Conservation (phyloP, 2,888 invertebrate species). For the Cyrtodaria siliqua region DNA sequence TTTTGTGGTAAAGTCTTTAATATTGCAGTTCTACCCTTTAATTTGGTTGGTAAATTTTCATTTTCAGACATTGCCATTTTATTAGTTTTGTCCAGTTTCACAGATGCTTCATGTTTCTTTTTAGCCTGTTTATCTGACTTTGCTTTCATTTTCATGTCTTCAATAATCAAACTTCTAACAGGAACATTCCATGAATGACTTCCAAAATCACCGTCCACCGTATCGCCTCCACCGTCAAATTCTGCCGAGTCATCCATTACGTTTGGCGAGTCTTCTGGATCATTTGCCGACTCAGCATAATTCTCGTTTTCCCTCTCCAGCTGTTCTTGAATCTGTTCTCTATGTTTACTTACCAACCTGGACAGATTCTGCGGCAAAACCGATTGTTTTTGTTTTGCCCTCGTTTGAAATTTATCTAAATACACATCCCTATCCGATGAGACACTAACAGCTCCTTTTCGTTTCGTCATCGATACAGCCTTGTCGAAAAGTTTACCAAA, state of each 20-base stretch:
- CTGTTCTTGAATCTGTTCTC: slow-evolving; percentile 26
- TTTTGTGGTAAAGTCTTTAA: no score
- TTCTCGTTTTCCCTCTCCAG: neutral
- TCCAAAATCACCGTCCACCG: slow-evolving; percentile 39
- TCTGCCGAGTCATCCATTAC: neutral
- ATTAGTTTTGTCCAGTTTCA: neutral
- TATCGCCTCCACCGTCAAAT: slow-evolving; percentile 26
- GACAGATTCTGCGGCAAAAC: slow-evolving; percentile 38
- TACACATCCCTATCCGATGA: slow-evolving; percentile 20
- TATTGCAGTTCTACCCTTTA: slow-evolving; percentile 5
- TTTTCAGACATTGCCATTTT: neutral
- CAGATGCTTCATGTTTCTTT: slow-evolving; percentile 10
- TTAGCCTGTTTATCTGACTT: neutral
- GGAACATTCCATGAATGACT: slow-evolving; percentile 59
- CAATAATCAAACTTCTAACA: slow-evolving; percentile 44
- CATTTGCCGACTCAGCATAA: neutral
- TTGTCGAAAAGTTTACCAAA: slow-evolving; percentile 61
- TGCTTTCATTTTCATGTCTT: slow-evolving; percentile 26
- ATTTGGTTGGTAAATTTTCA: slow-evolving; percentile 1
- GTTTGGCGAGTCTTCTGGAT: slow-evolving; percentile 5
- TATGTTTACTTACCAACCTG: slow-evolving; percentile 39
- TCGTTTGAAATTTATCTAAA: slow-evolving; percentile 39
- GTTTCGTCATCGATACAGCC: slow-evolving; percentile 43
- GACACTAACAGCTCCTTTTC: slow-evolving; percentile 11
- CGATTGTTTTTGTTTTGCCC: slow-evolving; percentile 31